Evolutionary conservation across 1,140 invertebrate genomes (phyloP), one percentile per base, ranked within the genome.

Genomic region (Meloidogyne exigua): DNA sequence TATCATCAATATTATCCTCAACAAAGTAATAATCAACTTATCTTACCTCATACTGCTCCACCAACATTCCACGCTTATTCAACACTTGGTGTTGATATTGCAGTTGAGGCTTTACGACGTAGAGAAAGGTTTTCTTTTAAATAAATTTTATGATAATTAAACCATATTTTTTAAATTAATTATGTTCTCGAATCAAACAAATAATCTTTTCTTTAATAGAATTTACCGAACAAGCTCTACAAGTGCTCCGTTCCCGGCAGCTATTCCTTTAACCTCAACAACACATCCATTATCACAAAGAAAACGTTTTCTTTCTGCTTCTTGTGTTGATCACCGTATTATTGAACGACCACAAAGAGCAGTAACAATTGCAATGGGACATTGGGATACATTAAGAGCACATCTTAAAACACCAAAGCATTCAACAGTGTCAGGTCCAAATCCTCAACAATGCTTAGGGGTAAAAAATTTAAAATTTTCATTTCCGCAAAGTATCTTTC

Each of bases 1-100:
- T 32, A 57, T n/a, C 5, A 74, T n/a, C 49, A 72, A 49, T 26
- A 32, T 26, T 18, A 76, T 57, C n/a, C n/a, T 21, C n/a, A 18
- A 76, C 44, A 32, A n/a, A 4, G 10, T 9, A 39, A 39, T 10
- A 62, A 36, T 66, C 62, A 25, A 39, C 36, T 49, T 39, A 9
- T 13, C n/a, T 15, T 15, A 44, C 15, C 39, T 36, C n/a, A 73
- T 65, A 73, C 72, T 25, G 42, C 72, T 3, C 72, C 72, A 2
- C 23, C 72, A n/a, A 12, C 72, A 36, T 65, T 36, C 21, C 66
- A 25, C 18, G n/a, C 44, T 0, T 36, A 42, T 49, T 36, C 70
- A 62, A 62, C 72, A 36, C 57, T 73, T 28, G 72, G 72, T 36
- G 72, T 64, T 65, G 72, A 73, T 32, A 73, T 73, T 65, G 72